Conservation (phyloP, 2,888 invertebrate species). For the Diaphora mendica region DNA sequence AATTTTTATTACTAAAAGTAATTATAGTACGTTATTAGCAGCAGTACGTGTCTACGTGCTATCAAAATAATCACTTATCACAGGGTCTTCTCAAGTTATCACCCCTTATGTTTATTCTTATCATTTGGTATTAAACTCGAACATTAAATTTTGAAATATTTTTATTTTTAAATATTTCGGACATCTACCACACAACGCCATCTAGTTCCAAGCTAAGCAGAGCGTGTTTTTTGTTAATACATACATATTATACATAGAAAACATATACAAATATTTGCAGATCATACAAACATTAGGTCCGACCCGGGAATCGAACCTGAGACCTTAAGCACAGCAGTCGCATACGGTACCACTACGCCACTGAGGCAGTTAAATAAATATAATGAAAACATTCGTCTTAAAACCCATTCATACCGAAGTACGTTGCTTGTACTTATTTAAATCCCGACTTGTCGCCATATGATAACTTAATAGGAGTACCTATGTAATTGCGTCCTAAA, state of each 20-base stretch:
- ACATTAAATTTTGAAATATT: too few relatives aligned
- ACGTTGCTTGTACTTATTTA: background rate
- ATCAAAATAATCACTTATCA: background rate
- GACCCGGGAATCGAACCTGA: too few relatives aligned
- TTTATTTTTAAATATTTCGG: too few relatives aligned
- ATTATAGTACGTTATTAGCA: background rate
- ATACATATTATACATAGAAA: too few relatives aligned
- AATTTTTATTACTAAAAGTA: background rate
- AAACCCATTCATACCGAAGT: background rate
- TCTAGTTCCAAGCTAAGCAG: too few relatives aligned
- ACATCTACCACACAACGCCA: too few relatives aligned
- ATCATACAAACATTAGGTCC: too few relatives aligned
- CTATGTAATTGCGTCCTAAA: background rate
- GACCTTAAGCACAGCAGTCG: too few relatives aligned
- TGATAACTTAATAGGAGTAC: background rate
- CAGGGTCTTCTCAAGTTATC: background rate
- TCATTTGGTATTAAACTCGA: background rate
- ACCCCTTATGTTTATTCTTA: background rate
- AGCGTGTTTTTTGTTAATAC: too few relatives aligned
- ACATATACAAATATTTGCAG: too few relatives aligned
- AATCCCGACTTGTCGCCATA: background rate
- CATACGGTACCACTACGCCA: too few relatives aligned
- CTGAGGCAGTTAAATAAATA: too few relatives aligned
- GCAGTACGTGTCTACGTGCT: background rate
- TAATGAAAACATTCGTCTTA: background rate